phyloP scores from a whole-genome alignment of 2,797 vertebrate species.

The Siniperca undulata region DNA sequence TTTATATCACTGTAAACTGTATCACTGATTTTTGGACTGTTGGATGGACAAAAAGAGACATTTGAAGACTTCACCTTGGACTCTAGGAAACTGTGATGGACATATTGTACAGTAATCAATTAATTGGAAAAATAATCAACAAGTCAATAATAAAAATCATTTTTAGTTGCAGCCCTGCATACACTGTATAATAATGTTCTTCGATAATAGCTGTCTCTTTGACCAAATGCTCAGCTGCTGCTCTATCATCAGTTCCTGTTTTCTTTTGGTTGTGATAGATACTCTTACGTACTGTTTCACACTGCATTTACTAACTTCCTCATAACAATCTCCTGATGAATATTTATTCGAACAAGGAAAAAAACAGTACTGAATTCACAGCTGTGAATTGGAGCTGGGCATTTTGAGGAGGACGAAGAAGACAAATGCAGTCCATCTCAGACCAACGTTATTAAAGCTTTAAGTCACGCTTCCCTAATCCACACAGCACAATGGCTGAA shows the following conservation, averaged over 20 bases:
- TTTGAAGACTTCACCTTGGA: no score
- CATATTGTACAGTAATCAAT: no score
- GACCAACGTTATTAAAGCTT: no score
- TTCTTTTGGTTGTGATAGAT: neutral
- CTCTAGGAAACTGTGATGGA: no score
- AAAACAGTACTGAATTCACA: neutral
- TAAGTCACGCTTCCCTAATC: no score
- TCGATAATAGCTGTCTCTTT: no score
- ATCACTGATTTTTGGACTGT: neutral
- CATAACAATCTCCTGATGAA: neutral
- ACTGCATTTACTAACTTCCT: neutral
- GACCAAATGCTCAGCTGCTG: no score
- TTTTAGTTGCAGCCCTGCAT: neutral
- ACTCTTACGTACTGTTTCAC: neutral
- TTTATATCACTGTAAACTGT: neutral
- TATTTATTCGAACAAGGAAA: neutral
- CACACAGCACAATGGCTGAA: no score
- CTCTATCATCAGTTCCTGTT: neutral
- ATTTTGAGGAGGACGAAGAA: no score
- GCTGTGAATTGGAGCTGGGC: no score
- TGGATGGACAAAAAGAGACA: neutral
- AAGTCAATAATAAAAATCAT: neutral
- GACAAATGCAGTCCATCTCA: no score
- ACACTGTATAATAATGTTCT: neutral
- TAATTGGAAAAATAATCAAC: no score